Percentiles rank a stretch among this genome's conserved stretches.
phyloP scores from a whole-genome alignment of 2,113 vertebrate genomes.

The Heliornis fulica region DNA sequence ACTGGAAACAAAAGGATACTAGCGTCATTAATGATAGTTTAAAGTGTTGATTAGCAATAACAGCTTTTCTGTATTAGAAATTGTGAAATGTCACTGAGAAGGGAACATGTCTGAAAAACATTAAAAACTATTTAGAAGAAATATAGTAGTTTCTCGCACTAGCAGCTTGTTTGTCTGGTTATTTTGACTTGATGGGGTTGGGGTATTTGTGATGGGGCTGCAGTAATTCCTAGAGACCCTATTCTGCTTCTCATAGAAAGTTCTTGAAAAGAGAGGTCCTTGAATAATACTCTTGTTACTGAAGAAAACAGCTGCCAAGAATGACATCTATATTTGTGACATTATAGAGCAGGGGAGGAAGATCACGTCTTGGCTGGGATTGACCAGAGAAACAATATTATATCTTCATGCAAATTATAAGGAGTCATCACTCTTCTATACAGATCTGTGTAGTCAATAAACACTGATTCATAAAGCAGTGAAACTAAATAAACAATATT shows the following conservation, averaged over 20 bases:
- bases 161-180: background rate
- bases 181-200: background rate
- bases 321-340: background rate
- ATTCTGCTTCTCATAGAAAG: background rate
- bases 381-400: background rate
- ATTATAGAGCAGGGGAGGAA: background rate
- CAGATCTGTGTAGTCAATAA: background rate
- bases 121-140: background rate
- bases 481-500: background rate
- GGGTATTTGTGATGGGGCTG: background rate
- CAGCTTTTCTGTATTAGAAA: background rate
- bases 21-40: background rate
- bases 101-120: background rate
- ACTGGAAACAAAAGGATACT: background rate
- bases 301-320: background rate
- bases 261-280: background rate
- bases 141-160: background rate
- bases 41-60: background rate
- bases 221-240: background rate
- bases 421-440: background rate
- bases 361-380: background rate
- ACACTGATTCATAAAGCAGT: background rate
- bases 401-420: background rate
- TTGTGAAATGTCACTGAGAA: background rate
- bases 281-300: background rate